These are phyloP conservation scores for Megalops cyprinoides DNA, from an alignment of 2,797 vertebrate genomes.

Conservation along the genomic window DNA sequence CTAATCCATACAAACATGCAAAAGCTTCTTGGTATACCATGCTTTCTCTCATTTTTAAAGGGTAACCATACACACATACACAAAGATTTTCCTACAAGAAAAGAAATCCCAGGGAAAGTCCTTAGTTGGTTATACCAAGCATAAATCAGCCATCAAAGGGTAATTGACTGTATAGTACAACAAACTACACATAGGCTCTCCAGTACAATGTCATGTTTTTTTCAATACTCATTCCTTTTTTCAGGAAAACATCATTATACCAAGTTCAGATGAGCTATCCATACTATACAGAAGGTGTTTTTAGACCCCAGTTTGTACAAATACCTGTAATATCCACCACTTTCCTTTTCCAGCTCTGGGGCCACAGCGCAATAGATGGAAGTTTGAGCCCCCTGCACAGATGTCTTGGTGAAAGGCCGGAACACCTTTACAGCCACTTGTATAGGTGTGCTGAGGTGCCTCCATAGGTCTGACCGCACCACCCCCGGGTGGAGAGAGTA, in stretches of 20 bases:
- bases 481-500: conserved; percentile 79
- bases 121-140: not conserved
- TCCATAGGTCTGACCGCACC: conserved; percentile 77
- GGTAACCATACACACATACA: too few relatives aligned
- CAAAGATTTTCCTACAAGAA: not conserved
- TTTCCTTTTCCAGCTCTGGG: conserved; percentile 69
- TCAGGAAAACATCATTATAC: too few relatives aligned
- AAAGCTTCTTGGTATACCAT: too few relatives aligned
- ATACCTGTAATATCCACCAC: conserved; percentile 78
- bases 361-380: conserved; percentile 77
- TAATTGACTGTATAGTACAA: not conserved
- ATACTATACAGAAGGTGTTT: not conserved
- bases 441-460: conserved; percentile 72
- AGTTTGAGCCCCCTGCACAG: conserved; percentile 76
- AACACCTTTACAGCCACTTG: conserved; percentile 72
- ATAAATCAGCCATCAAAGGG: not conserved
- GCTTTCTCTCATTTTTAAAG: too few relatives aligned
- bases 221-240: not conserved
- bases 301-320: not conserved
- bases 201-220: not conserved
- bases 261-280: not conserved
- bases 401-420: conserved; percentile 73
- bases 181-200: not conserved
- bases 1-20: too few relatives aligned
- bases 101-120: not conserved